Percentiles rank a stretch among this genome's conserved stretches.
Conservation (phyloP, 2,888 invertebrate genomes). For the Plebejus melissa region DNA sequence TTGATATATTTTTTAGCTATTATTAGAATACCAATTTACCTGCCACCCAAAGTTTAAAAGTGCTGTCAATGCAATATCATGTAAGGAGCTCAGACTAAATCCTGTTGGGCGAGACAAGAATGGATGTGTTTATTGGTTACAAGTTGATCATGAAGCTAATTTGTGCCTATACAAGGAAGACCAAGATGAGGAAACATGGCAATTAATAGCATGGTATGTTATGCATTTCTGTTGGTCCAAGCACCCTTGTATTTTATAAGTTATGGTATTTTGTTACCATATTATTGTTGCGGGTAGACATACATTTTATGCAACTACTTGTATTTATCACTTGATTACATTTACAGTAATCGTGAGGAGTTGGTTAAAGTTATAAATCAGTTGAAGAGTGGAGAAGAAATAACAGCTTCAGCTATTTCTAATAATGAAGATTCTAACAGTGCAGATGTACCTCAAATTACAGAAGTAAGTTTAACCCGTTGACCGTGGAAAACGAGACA, state of each 20-base stretch:
- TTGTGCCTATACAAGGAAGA: conserved; percentile 96
- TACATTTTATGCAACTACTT: not conserved
- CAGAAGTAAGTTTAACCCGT: not conserved
- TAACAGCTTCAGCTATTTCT: conserved; percentile 61
- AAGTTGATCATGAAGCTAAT: conserved; percentile 92
- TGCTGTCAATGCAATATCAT: conserved; percentile 87
- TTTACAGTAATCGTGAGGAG: conserved; percentile 86
- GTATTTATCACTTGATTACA: not conserved
- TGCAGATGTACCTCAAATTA: conserved; percentile 47
- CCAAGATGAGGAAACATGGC: conserved; percentile 97
- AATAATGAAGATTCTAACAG: conserved; percentile 70
- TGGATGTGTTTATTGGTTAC: conserved; percentile 96
- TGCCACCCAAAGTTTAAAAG: conserved; percentile 95
- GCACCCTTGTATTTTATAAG: not conserved
- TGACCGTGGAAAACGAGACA: too few species aligned
- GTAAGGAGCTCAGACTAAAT: conserved; percentile 89
- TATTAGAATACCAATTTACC: conserved; percentile 97
- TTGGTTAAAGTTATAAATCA: conserved; percentile 88
- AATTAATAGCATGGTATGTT: conserved; percentile 89
- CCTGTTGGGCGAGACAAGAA: conserved; percentile 95
- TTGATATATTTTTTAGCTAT: conserved; percentile 77
- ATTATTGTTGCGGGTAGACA: not conserved
- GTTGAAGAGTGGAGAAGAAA: conserved; percentile 84
- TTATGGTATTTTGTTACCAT: not conserved
- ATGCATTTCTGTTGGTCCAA: not conserved